Evolutionary conservation across 2,888 invertebrate genomes (phyloP), one percentile per base, ranked within the genome.

Genomic region (Acanthosepion esculentum): DNA sequence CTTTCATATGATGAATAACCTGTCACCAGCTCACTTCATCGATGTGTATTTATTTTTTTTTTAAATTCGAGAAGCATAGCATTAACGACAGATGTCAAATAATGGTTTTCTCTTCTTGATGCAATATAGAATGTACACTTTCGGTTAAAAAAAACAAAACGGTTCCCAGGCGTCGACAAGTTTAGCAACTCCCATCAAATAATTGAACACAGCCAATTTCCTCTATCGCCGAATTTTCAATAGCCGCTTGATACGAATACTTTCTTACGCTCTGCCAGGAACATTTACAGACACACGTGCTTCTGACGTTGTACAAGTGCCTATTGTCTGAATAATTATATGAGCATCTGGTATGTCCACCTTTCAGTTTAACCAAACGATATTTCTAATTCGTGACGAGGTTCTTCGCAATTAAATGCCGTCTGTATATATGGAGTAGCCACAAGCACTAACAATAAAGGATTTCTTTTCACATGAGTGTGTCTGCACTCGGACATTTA

Each of bases 301-400:
- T 33, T 78, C 18, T 78, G 78, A 78, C n/a, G n/a, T n/a, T n/a
- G 7, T 78, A 33, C 78, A 78, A 78, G n/a, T 78, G 78, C n/a
- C 78, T 20, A 59, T 59, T 59, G 59, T 23, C 59, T 20, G 59
- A 59, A 20, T 78, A 78, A 78, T 78, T 78, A 78, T 78, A 78
- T 78, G 78, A 78, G 33, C 78, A 78, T 78, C 33, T 78, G 78
- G 78, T 33, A 78, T 33, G 78, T 78, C 78, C 78, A 33, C 78
- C 78, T 78, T 55, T 78, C 1, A 78, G n/a, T 78, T 33, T n/a
- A 78, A 18, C 78, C 78, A 78, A 78, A 78, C 78, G 78, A 78
- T 78, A 78, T 78, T 78, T 78, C 78, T 78, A 78, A n/a, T 78
- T n/a, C 78, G 78, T 78, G n/a, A 78, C n/a, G n/a, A 78, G 78